These are phyloP conservation scores for Lasioglossum lativentre DNA, from an alignment of 2,888 invertebrate genomes.

Conservation along the genomic window DNA sequence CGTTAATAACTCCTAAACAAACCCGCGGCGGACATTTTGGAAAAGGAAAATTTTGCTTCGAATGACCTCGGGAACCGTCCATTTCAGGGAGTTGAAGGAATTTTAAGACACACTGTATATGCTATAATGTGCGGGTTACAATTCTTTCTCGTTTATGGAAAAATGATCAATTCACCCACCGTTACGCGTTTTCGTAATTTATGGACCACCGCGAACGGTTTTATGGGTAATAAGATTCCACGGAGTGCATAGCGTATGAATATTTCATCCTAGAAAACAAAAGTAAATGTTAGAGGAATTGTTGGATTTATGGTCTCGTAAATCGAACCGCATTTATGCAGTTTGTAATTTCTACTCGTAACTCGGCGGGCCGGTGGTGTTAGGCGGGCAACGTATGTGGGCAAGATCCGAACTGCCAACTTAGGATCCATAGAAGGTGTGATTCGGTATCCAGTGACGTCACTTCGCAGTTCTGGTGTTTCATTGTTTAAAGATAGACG, in stretches of 20 bases:
- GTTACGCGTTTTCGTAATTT: background rate
- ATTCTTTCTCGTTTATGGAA: background rate
- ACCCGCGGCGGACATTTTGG: too few relatives aligned
- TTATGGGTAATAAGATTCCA: slow-evolving; percentile 11
- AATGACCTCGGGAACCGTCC: too few relatives aligned
- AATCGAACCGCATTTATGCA: slow-evolving; percentile 35
- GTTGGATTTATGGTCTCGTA: slow-evolving; percentile 47
- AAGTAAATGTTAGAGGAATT: slow-evolving; percentile 17
- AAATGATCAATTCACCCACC: background rate
- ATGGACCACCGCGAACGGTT: background rate
- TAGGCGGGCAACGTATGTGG: slow-evolving; percentile 56
- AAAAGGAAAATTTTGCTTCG: too few relatives aligned
- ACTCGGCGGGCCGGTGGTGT: slow-evolving; percentile 16
- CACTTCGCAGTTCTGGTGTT: slow-evolving; percentile 66
- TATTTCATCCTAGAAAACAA: slow-evolving; percentile 15
- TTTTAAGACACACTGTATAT: too few relatives aligned
- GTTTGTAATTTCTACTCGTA: slow-evolving; percentile 36
- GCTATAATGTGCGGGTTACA: background rate
- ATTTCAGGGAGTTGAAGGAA: too few relatives aligned
- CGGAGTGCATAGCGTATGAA: background rate
- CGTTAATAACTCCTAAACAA: too few relatives aligned
- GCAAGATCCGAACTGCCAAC: slow-evolving; percentile 62
- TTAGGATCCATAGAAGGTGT: slow-evolving; percentile 76
- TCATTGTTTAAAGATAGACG: slow-evolving; percentile 68
- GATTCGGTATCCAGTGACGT: slow-evolving; percentile 75